Evolutionary conservation across 1,140 invertebrate genomes (phyloP).

Genomic region (Rhyacophila brunnea): DNA sequence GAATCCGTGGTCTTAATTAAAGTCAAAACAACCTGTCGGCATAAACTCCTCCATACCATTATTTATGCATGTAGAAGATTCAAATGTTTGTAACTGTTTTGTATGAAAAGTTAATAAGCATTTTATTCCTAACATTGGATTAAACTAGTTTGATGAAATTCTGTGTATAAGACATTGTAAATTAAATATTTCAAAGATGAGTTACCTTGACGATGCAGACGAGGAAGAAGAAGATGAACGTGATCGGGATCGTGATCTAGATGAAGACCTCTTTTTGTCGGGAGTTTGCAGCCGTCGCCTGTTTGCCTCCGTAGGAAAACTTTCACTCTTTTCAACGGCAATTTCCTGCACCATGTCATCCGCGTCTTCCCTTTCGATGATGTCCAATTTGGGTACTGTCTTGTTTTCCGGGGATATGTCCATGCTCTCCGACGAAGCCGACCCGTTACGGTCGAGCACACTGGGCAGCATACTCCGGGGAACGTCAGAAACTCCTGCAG

Average conservation of each 20-base stretch:
- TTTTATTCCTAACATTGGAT: no score
- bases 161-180: no score
- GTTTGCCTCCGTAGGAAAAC: slow-evolving; percentile 24
- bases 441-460: slow-evolving; percentile 18
- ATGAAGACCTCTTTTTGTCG: slow-evolving; percentile 44
- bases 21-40: no score
- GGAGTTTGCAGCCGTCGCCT: slow-evolving; percentile 28
- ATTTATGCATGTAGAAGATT: no score
- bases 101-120: no score
- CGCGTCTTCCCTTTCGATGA: slow-evolving; percentile 7
- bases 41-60: no score
- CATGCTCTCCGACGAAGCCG: slow-evolving; percentile 35
- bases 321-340: slow-evolving; percentile 32
- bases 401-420: slow-evolving; percentile 36
- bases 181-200: no score
- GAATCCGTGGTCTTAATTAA: no score
- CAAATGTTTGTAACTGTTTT: no score
- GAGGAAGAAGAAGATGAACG: slow-evolving; percentile 46
- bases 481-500: not conserved
- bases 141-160: no score
- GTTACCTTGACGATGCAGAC: slow-evolving; percentile 53
- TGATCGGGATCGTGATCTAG: slow-evolving; percentile 54
- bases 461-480: not conserved
- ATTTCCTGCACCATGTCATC: slow-evolving; percentile 33
- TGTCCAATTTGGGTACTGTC: slow-evolving; percentile 23